phyloP scores from a whole-genome alignment of 1,140 invertebrate genomes.

The Leptinotarsa undecemlineata region DNA sequence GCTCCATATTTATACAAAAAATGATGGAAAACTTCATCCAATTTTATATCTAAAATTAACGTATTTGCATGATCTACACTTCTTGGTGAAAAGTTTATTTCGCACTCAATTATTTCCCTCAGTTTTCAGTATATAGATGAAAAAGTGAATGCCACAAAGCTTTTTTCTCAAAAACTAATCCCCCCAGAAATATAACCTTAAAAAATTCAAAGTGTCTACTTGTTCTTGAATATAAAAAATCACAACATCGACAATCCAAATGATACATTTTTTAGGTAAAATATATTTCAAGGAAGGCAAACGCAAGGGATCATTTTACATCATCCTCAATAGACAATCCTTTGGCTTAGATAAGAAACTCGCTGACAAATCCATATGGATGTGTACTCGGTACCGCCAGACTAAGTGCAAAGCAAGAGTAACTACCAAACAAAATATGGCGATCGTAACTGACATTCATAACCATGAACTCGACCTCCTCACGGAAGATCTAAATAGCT shows the following conservation, averaged over 20 bases:
- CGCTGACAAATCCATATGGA: slow-evolving; percentile 32
- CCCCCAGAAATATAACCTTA: no score
- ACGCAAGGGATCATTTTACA: slow-evolving; percentile 10
- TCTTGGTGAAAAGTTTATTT: no score
- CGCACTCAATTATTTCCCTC: no score
- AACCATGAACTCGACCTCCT: slow-evolving; percentile 31
- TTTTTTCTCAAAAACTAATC: no score
- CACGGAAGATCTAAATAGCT: slow-evolving; percentile 16
- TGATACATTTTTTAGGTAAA: slow-evolving; percentile 11
- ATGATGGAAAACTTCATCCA: no score
- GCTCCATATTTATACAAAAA: no score
- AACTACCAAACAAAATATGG: slow-evolving; percentile 26
- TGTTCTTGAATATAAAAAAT: no score
- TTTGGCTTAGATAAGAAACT: slow-evolving; percentile 15
- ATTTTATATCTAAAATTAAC: no score
- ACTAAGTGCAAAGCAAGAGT: slow-evolving; percentile 32
- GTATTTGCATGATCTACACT: no score
- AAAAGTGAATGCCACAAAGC: no score
- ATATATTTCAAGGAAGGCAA: slow-evolving; percentile 23
- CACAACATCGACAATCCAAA: not conserved
- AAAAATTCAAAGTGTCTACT: no score
- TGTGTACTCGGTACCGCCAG: slow-evolving; percentile 31
- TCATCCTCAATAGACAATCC: slow-evolving; percentile 25
- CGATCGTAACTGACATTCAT: slow-evolving; percentile 31
- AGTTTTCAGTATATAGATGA: no score